Evolutionary conservation across 2,797 vertebrate genomes (phyloP).

Genomic region (Muscicapa comitata): DNA sequence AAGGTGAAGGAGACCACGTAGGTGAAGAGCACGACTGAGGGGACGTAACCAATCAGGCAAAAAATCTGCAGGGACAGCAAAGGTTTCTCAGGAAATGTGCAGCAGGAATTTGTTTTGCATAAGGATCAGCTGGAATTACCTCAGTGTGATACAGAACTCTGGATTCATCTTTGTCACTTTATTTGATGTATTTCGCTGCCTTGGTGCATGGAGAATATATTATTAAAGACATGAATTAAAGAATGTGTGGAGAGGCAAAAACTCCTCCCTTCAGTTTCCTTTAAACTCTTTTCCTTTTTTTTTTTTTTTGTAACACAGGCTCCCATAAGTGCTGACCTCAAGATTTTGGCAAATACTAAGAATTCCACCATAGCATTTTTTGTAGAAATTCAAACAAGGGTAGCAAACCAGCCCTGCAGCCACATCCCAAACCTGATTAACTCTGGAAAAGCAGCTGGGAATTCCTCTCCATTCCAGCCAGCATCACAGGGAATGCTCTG

Average conservation of each 20-base stretch:
- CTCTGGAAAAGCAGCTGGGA: not conserved
- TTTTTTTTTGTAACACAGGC: not conserved
- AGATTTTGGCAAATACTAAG: not conserved
- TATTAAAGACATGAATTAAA: not conserved
- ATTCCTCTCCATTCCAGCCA: not conserved
- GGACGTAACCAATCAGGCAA: constrained; percentile 87
- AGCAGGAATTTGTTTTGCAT: not conserved
- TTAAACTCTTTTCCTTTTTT: not conserved
- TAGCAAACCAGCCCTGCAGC: not conserved
- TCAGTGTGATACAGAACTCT: not conserved
- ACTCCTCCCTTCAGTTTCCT: not conserved
- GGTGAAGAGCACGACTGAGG: constrained; percentile 89
- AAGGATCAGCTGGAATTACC: not conserved
- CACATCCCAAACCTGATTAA: not conserved
- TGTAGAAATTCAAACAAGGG: not conserved
- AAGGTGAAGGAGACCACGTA: constrained; percentile 91
- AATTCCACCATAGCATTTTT: not conserved
- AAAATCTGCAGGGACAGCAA: constrained; percentile 77
- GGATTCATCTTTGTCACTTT: not conserved
- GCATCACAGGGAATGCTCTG: not conserved
- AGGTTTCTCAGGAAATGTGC: not conserved
- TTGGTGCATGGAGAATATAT: not conserved
- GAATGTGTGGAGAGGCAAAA: not conserved
- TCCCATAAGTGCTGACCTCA: not conserved
- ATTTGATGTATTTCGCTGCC: not conserved